Base-by-base conservation (phyloP, 2,888 invertebrate species). In the Neuroscelio doddi region DNA sequence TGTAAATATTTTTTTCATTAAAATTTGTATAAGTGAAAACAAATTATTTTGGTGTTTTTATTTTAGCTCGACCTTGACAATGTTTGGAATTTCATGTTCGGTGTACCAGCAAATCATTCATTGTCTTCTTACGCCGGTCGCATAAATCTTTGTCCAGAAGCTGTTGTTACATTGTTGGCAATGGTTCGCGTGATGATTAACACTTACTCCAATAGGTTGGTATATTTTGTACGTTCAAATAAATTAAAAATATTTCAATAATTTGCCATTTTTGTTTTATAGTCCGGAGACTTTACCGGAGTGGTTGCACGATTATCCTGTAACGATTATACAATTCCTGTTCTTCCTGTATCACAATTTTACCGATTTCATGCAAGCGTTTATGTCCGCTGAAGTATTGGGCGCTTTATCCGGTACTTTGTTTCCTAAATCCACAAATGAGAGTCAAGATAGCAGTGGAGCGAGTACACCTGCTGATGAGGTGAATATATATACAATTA, bases 331-430 rank as follows among this genome's bases (percentile, higher is more conserved):
- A 52, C 93, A 93, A 89, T 94, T 98, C 73, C 86, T 99, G 30
- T 95, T 97, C 80, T 97, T 96, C 79, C 87, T 99, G 10, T 98
- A 99, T 86, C 97, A 97, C 84, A 97, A 97, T 81, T 90, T 96
- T 72, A 91, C 94, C 0, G 97, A 98, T 84, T 96, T 98, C 81
- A 93, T 94, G 86, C 92, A 93, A 5, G 90, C 96, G 9, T 94
- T 96, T 86, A 95, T 96, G 93, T 92, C 93, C 1, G 92, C 92
- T 0, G 97, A 98, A 82, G 96, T 97, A 14, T 86, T 98, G 15
- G 90, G 91, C 8, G 94, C 95, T 0, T 86, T 97, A 49, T 94
- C 95, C 0, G 90, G 93, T 0, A 93, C 95, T 0, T 88, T 97
- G 12, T 97, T 97, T 82, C 95, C 95, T 0, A 84, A 80, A 64